Evolutionary conservation across 2,113 vertebrate genomes (phyloP).

Genomic region (Mixornis gularis): DNA sequence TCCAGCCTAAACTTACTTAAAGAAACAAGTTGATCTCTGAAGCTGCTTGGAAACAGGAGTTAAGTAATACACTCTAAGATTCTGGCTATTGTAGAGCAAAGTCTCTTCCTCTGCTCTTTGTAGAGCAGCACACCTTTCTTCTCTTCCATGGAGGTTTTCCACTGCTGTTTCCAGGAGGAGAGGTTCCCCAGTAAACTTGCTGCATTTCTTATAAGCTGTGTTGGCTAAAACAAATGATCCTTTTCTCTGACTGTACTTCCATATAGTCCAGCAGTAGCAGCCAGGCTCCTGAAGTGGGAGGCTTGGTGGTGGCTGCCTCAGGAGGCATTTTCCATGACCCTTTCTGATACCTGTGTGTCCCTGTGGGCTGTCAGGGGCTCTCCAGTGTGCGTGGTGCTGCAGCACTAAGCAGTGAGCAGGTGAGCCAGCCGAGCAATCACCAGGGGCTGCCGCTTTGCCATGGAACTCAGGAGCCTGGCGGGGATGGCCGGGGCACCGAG

Average conservation of each 20-base stretch:
- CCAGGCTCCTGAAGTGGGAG: background rate
- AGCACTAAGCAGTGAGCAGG: slow-evolving; percentile 68
- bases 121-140: background rate
- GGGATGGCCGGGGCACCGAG: slow-evolving; percentile 85
- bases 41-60: background rate
- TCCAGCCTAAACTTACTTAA: background rate
- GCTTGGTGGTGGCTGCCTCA: background rate
- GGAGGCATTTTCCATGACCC: background rate
- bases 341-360: background rate
- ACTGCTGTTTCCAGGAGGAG: background rate
- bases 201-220: background rate
- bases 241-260: background rate
- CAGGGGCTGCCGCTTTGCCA: slow-evolving; percentile 81
- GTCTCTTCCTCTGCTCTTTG: background rate
- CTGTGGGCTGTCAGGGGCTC: background rate
- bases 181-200: background rate
- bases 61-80: background rate
- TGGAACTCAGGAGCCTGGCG: slow-evolving; percentile 69
- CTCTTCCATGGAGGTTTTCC: background rate
- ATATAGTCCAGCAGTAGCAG: background rate
- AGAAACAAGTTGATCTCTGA: background rate
- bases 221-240: background rate
- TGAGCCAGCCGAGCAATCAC: slow-evolving; percentile 82
- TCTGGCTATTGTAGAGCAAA: background rate
- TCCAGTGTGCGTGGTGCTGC: background rate